Conservation (phyloP, 2,113 vertebrate genomes). For the Speoplatyrhinus poulsoni region DNA sequence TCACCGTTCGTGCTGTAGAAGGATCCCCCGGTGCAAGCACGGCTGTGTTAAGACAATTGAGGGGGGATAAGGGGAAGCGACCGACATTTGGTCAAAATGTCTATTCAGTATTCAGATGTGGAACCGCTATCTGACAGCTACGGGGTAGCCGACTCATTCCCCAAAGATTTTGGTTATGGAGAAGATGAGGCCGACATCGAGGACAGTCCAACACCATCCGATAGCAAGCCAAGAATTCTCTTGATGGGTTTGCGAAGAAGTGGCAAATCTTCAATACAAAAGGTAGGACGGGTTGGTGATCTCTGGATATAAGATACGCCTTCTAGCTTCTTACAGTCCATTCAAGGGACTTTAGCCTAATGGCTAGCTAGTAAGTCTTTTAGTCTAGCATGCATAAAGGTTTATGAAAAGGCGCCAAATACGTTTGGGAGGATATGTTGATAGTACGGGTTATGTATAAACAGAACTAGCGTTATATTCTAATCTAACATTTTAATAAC, state of each 20-base stretch:
- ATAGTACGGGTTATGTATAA: too few relatives aligned
- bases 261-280: conserved; percentile 98
- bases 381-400: conserved; percentile 31
- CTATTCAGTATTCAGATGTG: conserved; percentile 91
- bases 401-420: background rate
- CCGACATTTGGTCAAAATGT: conserved; percentile 83
- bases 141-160: conserved; percentile 89
- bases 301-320: conserved; percentile 23
- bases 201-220: conserved; percentile 79
- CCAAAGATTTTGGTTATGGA: conserved; percentile 94
- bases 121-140: conserved; percentile 88
- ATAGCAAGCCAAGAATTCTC: conserved; percentile 93
- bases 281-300: conserved; percentile 75
- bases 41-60: conserved; percentile 42
- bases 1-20: background rate
- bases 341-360: conserved; percentile 28
- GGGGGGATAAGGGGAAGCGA: conserved; percentile 52
- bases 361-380: conserved; percentile 36
- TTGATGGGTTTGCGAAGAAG: conserved; percentile 95
- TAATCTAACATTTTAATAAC: background rate
- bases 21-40: conserved; percentile 17
- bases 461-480: background rate
- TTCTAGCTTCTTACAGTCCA: conserved; percentile 4
- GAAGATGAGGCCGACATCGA: conserved; percentile 92
- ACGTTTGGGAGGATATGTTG: too few relatives aligned